phyloP scores from a whole-genome alignment of 2,113 vertebrate species.

The Bungarus multicinctus region DNA sequence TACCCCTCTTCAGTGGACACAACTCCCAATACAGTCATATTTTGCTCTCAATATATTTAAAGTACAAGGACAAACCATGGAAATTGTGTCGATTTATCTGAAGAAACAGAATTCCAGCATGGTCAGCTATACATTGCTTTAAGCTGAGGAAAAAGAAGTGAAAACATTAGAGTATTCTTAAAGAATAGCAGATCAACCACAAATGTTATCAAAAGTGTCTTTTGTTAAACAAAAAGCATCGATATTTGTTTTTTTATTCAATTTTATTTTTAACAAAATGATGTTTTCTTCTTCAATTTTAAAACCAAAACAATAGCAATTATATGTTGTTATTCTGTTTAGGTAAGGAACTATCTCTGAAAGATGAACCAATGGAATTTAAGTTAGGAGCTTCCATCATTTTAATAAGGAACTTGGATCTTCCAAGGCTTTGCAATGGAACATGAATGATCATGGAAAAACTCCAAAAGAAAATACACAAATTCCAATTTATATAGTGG shows the following conservation, averaged over 20 bases:
- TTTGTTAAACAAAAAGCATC: not conserved
- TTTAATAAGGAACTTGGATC: not conserved
- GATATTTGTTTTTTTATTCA: not conserved
- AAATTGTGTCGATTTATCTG: not conserved
- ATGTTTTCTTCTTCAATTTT: not conserved
- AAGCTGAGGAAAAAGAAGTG: not conserved
- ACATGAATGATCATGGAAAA: not conserved
- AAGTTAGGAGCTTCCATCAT: not conserved
- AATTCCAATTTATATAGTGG: not conserved
- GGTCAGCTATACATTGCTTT: not conserved
- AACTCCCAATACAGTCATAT: not conserved
- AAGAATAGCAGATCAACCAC: not conserved
- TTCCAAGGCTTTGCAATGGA: not conserved
- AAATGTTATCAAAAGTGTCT: not conserved
- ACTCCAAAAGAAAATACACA: not conserved
- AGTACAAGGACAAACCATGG: not conserved
- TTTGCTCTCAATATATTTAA: not conserved
- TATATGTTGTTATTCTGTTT: not conserved
- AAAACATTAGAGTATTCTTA: not conserved
- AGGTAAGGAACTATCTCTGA: not conserved
- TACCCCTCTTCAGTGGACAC: not conserved
- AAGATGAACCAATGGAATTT: not conserved
- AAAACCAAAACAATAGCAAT: not conserved
- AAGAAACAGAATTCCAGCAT: too few species aligned
- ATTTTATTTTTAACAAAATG: not conserved